A percentile compares a stretch with the other conserved stretches of the same genome.
phyloP scores from a whole-genome alignment of 2,888 invertebrate genomes.

The Sympetrum striolatum region DNA sequence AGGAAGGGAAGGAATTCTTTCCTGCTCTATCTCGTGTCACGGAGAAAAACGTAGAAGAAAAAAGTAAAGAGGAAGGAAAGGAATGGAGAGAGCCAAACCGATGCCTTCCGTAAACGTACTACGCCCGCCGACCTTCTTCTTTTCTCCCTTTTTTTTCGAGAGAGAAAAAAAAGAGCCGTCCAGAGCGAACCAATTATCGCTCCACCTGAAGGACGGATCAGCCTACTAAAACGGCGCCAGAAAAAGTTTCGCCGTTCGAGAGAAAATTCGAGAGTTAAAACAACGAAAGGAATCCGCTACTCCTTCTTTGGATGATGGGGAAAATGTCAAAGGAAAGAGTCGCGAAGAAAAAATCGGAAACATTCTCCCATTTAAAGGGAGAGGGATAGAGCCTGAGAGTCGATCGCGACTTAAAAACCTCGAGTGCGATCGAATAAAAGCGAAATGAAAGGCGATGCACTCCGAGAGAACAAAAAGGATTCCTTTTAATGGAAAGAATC shows the following conservation, averaged over 20 bases:
- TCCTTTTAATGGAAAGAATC: background rate
- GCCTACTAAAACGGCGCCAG: background rate
- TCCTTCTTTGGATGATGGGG: no score
- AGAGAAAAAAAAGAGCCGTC: background rate
- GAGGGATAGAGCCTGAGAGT: no score
- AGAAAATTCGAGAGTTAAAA: background rate
- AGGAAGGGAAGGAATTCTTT: no score
- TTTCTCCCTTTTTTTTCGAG: background rate
- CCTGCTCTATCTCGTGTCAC: background rate
- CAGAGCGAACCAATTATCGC: background rate
- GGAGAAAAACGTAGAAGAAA: background rate
- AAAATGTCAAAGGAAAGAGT: no score
- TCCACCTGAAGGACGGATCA: background rate
- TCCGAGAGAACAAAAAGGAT: background rate
- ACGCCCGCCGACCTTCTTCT: background rate
- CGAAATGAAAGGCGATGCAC: background rate
- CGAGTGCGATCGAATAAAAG: no score
- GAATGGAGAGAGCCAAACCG: background rate
- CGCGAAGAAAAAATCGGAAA: no score
- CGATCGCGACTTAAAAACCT: no score
- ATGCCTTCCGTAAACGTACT: background rate
- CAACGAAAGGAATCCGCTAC: background rate
- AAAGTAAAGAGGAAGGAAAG: background rate
- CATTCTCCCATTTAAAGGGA: no score
- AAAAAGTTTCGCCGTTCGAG: background rate